Evolutionary conservation across 92 coral and sea anemone genomes (phyloP).

Genomic region (Umimayanthus kanabou): DNA sequence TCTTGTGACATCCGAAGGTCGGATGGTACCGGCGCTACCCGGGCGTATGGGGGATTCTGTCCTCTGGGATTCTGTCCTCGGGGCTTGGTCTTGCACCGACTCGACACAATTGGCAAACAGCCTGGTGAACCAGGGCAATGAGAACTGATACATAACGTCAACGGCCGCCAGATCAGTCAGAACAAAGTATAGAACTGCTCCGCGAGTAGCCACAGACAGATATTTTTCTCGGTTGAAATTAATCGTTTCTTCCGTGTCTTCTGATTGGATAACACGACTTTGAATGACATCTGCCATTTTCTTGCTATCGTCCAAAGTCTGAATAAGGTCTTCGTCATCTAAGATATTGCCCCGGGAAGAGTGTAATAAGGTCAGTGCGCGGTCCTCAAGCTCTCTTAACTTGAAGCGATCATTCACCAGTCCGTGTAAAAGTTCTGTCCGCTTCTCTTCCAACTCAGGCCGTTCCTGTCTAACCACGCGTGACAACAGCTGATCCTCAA

Average conservation of each 20-base stretch:
- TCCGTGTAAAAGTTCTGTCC: slow-evolving; percentile 66
- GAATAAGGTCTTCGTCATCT: slow-evolving; percentile 91
- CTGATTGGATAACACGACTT: slow-evolving; percentile 82
- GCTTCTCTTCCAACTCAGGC: slow-evolving; percentile 79
- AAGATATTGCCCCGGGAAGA: slow-evolving; percentile 90
- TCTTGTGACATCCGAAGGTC: slow-evolving; percentile 67
- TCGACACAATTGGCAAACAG: slow-evolving; percentile 82
- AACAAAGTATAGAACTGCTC: slow-evolving; percentile 90
- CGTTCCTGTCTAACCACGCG: slow-evolving; percentile 89
- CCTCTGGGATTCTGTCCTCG: slow-evolving; percentile 59
- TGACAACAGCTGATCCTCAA: slow-evolving; percentile 95
- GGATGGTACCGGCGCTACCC: slow-evolving; percentile 90
- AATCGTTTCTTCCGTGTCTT: slow-evolving; percentile 75
- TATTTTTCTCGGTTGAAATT: slow-evolving; percentile 82
- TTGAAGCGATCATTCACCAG: slow-evolving; percentile 85
- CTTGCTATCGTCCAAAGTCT: slow-evolving; percentile 89
- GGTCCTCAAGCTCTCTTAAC: slow-evolving; percentile 87
- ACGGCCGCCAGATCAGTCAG: slow-evolving; percentile 79
- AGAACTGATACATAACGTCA: slow-evolving; percentile 96
- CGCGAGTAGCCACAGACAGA: slow-evolving; percentile 89
- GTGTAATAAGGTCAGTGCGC: slow-evolving; percentile 80
- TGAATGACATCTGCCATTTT: slow-evolving; percentile 92
- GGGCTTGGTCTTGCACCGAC: slow-evolving; percentile 61
- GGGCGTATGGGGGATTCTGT: slow-evolving; percentile 79
- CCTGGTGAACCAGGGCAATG: slow-evolving; percentile 85